Evolutionary conservation across 2,888 invertebrate genomes (phyloP), one percentile per base, ranked within the genome.

Genomic region (Pyrrhosoma nymphula): DNA sequence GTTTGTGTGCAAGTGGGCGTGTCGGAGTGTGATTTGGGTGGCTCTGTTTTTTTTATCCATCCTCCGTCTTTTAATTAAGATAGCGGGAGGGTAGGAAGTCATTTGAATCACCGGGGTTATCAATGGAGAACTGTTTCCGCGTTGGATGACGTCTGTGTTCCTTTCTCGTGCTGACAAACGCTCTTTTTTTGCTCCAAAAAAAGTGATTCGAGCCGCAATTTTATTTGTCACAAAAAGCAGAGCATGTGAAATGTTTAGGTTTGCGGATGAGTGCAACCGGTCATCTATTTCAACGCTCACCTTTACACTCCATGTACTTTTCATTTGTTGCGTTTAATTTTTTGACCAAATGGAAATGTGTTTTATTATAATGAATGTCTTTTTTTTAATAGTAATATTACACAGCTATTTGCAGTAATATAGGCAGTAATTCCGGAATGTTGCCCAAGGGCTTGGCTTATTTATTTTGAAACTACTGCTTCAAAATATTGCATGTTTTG

Each of bases 51-150:
- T 82, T 69, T 18, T 35, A 16, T 3, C 16, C 35, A 35, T 35
- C 82, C 10, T n/a, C n/a, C 30, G n/a, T 82, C 82, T 82, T 82
- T 82, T 82, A 82, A 82, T 82, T 82, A 82, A 82, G 82, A 82
- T 82, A 82, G 35, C 82, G 82, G 30, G 26, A 35, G 30, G 82
- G 30, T 35, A 82, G 82, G 82, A 82, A 82, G 82, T 30, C 82
- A 82, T 82, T 82, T 82, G 82, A 82, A 82, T 82, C 82, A 82
- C 35, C 30, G 82, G 30, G 30, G 30, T 35, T 35, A 82, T 82
- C 82, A 82, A 82, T 82, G 82, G 30, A 82, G 82, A 8, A n/a
- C 26, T 26, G 18, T 69, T 1, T 35, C 82, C 26, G 8, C 82
- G 30, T 10, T n/a, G 69, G 69, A 35, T 0, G 35, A 35, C 12